Evolutionary conservation across 1,140 invertebrate genomes (phyloP).

Genomic region (Drosophila bifasciata): DNA sequence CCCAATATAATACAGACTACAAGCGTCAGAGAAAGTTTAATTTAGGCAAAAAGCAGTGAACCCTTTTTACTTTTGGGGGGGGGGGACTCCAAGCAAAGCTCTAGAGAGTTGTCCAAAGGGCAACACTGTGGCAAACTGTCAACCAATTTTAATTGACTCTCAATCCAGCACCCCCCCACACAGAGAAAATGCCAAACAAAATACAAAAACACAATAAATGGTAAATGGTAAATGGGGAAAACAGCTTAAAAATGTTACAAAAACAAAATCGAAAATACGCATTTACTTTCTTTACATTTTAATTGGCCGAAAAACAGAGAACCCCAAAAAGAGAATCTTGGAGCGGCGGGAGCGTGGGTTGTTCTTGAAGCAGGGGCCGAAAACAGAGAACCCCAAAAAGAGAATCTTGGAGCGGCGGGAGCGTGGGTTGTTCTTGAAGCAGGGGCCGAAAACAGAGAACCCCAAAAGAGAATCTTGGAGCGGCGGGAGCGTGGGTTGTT

Average conservation of each 20-base stretch:
- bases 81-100: constrained; percentile 14
- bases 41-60: constrained; percentile 38
- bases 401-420: too few relatives aligned
- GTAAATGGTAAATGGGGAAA: too few relatives aligned
- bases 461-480: neutral
- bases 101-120: constrained; percentile 16
- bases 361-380: too few relatives aligned
- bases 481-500: too few relatives aligned
- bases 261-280: constrained; percentile 65
- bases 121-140: constrained; percentile 51
- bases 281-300: constrained; percentile 66
- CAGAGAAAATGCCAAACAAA: neutral
- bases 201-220: too few relatives aligned
- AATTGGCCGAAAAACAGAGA: constrained; percentile 52
- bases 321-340: constrained; percentile 2
- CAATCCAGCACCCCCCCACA: constrained; percentile 10
- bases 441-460: neutral
- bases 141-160: constrained; percentile 77
- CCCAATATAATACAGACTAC: too few relatives aligned
- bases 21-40: constrained; percentile 35
- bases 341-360: too few relatives aligned
- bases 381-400: constrained; percentile 2
- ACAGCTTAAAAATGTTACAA: constrained; percentile 40
- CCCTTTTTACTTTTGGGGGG: constrained; percentile 47
- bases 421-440: too few relatives aligned